These are phyloP conservation scores for Ferrisia virgata DNA, from an alignment of 2,888 invertebrate genomes.

Conservation along the genomic window DNA sequence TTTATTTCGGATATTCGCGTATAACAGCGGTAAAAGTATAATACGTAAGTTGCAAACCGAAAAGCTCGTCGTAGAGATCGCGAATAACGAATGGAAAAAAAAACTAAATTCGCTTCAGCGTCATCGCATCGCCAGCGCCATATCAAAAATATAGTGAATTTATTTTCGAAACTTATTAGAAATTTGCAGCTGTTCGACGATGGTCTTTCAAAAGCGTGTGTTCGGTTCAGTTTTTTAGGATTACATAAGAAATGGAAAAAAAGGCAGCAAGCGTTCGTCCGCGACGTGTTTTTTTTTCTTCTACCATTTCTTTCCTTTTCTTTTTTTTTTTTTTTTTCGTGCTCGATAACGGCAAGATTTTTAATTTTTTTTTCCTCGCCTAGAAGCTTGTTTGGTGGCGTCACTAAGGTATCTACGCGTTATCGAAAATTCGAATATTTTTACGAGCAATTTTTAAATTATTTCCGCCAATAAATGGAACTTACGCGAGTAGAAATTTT, in stretches of 20 bases:
- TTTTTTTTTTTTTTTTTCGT: no score
- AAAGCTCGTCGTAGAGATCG: no score
- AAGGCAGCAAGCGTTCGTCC: not conserved
- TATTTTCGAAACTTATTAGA: not conserved
- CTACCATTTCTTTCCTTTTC: no score
- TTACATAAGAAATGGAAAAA: no score
- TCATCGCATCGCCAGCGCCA: not conserved
- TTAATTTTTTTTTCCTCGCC: slow-evolving; percentile 5
- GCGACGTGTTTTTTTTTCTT: not conserved
- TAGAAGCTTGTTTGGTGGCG: not conserved
- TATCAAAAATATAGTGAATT: not conserved
- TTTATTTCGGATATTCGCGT: not conserved
- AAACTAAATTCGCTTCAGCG: not conserved
- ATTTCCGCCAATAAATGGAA: slow-evolving; percentile 30
- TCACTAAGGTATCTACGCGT: not conserved
- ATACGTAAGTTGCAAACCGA: not conserved
- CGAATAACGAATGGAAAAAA: not conserved
- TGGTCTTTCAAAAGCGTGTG: not conserved
- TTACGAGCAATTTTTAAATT: slow-evolving; percentile 30
- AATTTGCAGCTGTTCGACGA: not conserved
- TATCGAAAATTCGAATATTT: slow-evolving; percentile 18
- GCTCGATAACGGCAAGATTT: not conserved
- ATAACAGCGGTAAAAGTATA: not conserved
- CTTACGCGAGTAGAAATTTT: slow-evolving; percentile 32
- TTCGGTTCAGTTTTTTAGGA: no score